Base-by-base conservation (phyloP, 2,888 invertebrate genomes). In the Apotomis turbidana region DNA sequence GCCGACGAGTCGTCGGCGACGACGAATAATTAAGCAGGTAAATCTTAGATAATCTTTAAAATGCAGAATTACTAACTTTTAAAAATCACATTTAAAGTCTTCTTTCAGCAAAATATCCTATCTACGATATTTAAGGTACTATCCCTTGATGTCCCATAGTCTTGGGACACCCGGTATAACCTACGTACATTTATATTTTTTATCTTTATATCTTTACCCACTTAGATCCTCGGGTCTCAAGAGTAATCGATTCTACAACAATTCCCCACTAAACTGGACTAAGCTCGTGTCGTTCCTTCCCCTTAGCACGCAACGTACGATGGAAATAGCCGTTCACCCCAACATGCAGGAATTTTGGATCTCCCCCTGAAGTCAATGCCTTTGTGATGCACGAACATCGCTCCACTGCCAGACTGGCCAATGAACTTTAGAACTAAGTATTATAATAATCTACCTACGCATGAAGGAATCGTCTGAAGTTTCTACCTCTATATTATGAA, bases 351-450 rank as follows among this genome's bases (percentile, higher is more conserved):
- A 84, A 83, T 83, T 86, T 83, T 74, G 81, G 81, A 78, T 75
- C 78, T 75, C 78, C 80, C 81, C 83, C 80, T 79, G 78, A 78
- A 81, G 86, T 85, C 87, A 85, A 86, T 81, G 85, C 80, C 85
- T 86, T 79, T 79, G 78, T 78, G 78, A 81, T 79, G 79, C 77
- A 78, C 81, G 83, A 80, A 79, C 83, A 77, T 82, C 80, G 83
- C 78, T 83, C 85, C 76, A 85, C 75, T 85, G 82, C 80, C 78
- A 80, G 76, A 71, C 78, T 81, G 82, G 82, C 74, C 83, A 75
- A 79, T 78, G 83, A 85, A 84, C 85, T 79, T 49, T 73, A 61
- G 68, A 75, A 74, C 63, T 75, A 51, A 36, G 41, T 15, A 59
- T 15, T 12, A n/a, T 36, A n/a, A 27, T 12, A 13, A 13, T 41